A percentile compares a stretch with the other conserved stretches of the same genome.
phyloP scores from a whole-genome alignment of 2,888 invertebrate species.

The Disparrhopalites patrizii region DNA sequence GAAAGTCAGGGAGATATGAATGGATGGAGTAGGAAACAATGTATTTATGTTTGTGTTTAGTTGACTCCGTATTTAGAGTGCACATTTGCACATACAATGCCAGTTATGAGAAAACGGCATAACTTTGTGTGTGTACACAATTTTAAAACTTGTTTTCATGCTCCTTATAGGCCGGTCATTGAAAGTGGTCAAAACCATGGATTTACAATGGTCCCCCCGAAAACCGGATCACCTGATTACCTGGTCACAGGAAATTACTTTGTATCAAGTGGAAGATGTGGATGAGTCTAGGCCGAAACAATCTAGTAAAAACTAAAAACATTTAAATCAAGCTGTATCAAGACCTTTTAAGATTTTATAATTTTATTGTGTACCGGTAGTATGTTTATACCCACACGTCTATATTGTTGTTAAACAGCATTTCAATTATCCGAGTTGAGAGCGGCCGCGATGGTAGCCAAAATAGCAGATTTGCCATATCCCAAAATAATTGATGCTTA shows the following conservation, averaged over 20 bases:
- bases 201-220: slow-evolving; percentile 83
- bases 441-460: slow-evolving; percentile 66
- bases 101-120: background rate
- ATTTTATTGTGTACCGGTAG: too few species aligned
- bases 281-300: slow-evolving; percentile 52
- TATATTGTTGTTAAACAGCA: slow-evolving; percentile 26
- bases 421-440: slow-evolving; percentile 61
- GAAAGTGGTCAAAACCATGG: too few species aligned
- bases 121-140: background rate
- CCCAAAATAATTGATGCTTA: slow-evolving; percentile 85
- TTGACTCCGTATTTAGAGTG: too few species aligned
- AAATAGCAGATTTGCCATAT: slow-evolving; percentile 69
- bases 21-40: too few species aligned
- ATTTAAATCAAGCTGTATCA: slow-evolving; percentile 1
- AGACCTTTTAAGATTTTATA: too few species aligned
- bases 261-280: slow-evolving; percentile 68
- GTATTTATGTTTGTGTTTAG: too few species aligned
- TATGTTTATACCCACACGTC: too few species aligned
- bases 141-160: too few species aligned
- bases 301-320: slow-evolving; percentile 18
- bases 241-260: slow-evolving; percentile 83
- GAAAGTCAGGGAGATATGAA: too few species aligned
- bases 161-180: too few species aligned
- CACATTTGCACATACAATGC: too few species aligned
- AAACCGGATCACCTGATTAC: slow-evolving; percentile 76